phyloP scores from a whole-genome alignment of 2,888 invertebrate genomes.

The Agonopterix heracliana region DNA sequence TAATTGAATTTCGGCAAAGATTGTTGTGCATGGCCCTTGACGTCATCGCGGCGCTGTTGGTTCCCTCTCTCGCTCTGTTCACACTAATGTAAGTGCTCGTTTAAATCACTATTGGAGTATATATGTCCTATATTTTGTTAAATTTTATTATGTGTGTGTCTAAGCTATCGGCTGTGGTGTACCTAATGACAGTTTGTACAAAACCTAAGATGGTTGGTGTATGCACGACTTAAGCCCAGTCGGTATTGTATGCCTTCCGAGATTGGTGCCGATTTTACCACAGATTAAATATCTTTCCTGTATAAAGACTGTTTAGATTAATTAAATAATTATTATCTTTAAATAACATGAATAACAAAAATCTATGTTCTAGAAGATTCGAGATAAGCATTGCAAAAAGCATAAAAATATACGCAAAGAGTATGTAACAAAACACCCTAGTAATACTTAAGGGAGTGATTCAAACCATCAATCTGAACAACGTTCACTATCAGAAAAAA shows the following conservation, averaged over 20 bases:
- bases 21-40: conserved; percentile 16
- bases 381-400: too few relatives aligned
- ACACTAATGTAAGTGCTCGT: conserved; percentile 60
- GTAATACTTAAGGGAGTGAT: too few relatives aligned
- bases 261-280: neutral
- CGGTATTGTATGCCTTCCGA: conserved; percentile 5
- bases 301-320: neutral
- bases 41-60: conserved; percentile 56
- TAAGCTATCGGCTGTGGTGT: conserved; percentile 58
- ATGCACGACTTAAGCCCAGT: neutral
- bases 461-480: too few relatives aligned
- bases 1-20: conserved; percentile 7
- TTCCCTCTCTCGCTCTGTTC: conserved; percentile 55
- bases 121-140: conserved; percentile 74
- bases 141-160: conserved; percentile 65
- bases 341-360: too few relatives aligned
- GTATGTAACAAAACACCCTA: too few relatives aligned
- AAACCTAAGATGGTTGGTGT: conserved; percentile 1
- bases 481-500: too few relatives aligned
- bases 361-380: too few relatives aligned
- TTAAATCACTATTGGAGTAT: conserved; percentile 63
- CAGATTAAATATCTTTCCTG: neutral
- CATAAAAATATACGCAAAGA: too few relatives aligned
- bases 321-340: too few relatives aligned
- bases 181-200: conserved; percentile 24